A percentile compares a stretch with the other conserved stretches of the same genome.
Evolutionary conservation across 2,888 invertebrate species (phyloP).

Genomic region (Cephus rjabovi): DNA sequence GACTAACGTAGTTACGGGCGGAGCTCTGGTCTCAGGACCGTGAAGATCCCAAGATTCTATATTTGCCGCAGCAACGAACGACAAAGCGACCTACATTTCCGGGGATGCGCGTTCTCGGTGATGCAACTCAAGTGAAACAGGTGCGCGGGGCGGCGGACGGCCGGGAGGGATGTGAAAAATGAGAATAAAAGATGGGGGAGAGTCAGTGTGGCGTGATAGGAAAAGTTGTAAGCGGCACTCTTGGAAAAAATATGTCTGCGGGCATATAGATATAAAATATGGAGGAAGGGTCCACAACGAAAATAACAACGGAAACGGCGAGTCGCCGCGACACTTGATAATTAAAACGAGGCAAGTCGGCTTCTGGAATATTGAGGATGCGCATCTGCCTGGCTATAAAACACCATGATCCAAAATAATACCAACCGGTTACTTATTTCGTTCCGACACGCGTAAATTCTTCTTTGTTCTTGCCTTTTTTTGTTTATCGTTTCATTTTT

Average conservation of each 20-base stretch:
- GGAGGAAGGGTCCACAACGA: not conserved
- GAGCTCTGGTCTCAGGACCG: not conserved
- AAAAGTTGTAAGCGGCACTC: not conserved
- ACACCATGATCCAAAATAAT: constrained; percentile 19
- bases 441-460: constrained; percentile 8
- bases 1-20: not conserved
- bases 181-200: not conserved
- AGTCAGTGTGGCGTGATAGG: not conserved
- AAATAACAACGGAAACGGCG: constrained; percentile 9
- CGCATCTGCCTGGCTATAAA: constrained; percentile 34
- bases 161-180: constrained; percentile 7
- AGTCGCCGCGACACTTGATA: constrained; percentile 27
- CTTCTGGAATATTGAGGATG: constrained; percentile 14
- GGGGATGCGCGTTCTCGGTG: constrained; percentile 21
- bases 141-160: constrained; percentile 26
- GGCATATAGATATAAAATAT: not conserved
- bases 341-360: constrained; percentile 25
- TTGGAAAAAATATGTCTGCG: not conserved
- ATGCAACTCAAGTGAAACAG: constrained; percentile 21
- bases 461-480: not conserved
- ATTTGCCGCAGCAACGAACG: constrained; percentile 33
- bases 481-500: not conserved
- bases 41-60: constrained; percentile 28
- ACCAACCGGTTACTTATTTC: constrained; percentile 34
- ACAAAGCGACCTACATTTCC: constrained; percentile 44